Evolutionary conservation across 2,888 invertebrate species (phyloP).

Genomic region (Theristus sp.): DNA sequence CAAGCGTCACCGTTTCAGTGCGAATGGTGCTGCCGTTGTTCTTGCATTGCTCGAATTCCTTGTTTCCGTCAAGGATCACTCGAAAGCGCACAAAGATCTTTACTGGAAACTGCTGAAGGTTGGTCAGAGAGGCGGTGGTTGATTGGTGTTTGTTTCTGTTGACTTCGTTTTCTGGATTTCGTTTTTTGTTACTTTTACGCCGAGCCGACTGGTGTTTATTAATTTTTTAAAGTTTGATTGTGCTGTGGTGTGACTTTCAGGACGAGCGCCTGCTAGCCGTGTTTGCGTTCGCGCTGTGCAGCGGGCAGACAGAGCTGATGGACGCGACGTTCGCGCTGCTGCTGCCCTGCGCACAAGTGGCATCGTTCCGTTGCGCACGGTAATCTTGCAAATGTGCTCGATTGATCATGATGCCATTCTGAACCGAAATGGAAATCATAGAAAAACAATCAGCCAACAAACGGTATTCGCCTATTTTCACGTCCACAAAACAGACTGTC

Average conservation of each 20-base stretch:
- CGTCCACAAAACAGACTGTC: too few relatives aligned
- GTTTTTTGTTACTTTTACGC: too few relatives aligned
- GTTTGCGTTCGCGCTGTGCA: conserved; percentile 22
- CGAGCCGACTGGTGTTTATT: neutral
- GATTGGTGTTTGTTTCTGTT: conserved; percentile 11
- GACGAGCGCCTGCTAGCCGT: neutral
- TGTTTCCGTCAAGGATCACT: conserved; percentile 20
- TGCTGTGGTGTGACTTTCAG: too few relatives aligned
- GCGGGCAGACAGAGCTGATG: conserved; percentile 26
- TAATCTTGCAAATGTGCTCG: too few relatives aligned
- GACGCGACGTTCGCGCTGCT: conserved; percentile 28
- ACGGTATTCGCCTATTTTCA: too few relatives aligned
- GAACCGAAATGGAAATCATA: too few relatives aligned
- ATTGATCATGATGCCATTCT: too few relatives aligned
- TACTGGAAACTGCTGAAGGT: conserved; percentile 30
- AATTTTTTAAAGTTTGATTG: too few relatives aligned
- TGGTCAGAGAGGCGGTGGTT: conserved; percentile 18
- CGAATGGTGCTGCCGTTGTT: conserved; percentile 17
- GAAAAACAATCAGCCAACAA: too few relatives aligned
- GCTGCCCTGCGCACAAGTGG: conserved; percentile 26
- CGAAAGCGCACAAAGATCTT: conserved; percentile 21
- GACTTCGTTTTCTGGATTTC: too few relatives aligned
- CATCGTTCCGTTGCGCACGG: conserved; percentile 29
- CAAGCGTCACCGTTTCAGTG: conserved; percentile 7
- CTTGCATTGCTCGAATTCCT: conserved; percentile 17